These are phyloP conservation scores for Melolontha melolontha DNA, from an alignment of 2,888 invertebrate genomes.

Conservation along the genomic window DNA sequence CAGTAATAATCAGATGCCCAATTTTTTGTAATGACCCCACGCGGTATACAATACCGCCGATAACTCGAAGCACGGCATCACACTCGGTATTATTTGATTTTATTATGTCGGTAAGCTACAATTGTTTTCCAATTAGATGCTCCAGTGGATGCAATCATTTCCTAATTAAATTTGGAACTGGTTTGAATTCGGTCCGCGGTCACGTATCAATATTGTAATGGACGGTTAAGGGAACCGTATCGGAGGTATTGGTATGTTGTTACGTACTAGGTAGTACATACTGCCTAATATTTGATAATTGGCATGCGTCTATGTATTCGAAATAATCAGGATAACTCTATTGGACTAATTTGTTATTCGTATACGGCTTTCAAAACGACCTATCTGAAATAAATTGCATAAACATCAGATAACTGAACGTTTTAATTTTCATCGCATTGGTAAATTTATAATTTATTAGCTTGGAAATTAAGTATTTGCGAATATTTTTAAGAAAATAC, in stretches of 20 bases:
- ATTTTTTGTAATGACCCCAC: conserved; percentile 10
- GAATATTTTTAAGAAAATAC: no score
- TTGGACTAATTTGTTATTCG: conserved; percentile 12
- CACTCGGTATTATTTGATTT: conserved; percentile 40
- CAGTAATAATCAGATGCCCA: conserved; percentile 22
- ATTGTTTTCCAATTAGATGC: conserved; percentile 52
- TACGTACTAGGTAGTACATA: background rate
- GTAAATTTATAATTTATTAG: no score
- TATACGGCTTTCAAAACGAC: conserved; percentile 10
- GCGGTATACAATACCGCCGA: background rate
- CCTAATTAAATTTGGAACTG: conserved; percentile 49
- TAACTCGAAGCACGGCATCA: conserved; percentile 30
- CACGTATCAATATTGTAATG: conserved; percentile 43
- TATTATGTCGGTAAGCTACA: conserved; percentile 46
- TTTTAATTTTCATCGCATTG: no score
- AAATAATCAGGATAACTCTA: background rate
- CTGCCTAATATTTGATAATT: conserved; percentile 17
- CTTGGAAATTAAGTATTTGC: no score
- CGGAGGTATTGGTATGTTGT: background rate
- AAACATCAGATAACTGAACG: no score
- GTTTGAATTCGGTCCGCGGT: conserved; percentile 34
- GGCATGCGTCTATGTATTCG: background rate
- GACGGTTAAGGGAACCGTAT: conserved; percentile 19
- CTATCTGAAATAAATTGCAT: no score
- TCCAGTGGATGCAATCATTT: conserved; percentile 49